Conservation (phyloP, 2,888 invertebrate species). For the Drosophila fulvimacula region DNA sequence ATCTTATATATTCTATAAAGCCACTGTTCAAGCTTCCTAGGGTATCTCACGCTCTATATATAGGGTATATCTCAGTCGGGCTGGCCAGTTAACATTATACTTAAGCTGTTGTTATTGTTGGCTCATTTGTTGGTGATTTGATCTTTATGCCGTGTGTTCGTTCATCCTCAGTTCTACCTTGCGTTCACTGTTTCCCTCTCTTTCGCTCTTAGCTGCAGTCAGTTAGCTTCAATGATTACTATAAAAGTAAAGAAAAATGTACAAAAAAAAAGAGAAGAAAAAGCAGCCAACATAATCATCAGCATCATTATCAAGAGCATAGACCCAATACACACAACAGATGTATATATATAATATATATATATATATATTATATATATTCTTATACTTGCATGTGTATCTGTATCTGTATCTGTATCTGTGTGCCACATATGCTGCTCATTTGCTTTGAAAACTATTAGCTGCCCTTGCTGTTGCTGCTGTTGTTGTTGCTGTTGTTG, state of each 20-base stretch:
- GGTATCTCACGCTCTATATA: too few relatives aligned
- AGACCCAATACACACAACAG: slow-evolving; percentile 21
- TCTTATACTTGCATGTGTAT: slow-evolving; percentile 8
- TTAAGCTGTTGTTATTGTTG: slow-evolving; percentile 31
- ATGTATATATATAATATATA: slow-evolving; percentile 9
- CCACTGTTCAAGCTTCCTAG: too few relatives aligned
- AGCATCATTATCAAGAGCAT: slow-evolving; percentile 55
- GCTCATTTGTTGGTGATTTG: slow-evolving; percentile 77
- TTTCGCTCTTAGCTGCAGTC: slow-evolving; percentile 18
- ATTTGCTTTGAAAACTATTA: slow-evolving; percentile 79
- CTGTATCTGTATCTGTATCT: slow-evolving; percentile 21
- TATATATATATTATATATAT: slow-evolving; percentile 8
- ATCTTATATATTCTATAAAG: too few relatives aligned
- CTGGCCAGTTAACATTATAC: neutral
- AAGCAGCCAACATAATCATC: slow-evolving; percentile 69
- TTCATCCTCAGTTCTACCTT: slow-evolving; percentile 29
- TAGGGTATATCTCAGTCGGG: slow-evolving; percentile 7
- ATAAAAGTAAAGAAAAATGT: slow-evolving; percentile 56
- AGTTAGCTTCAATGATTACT: slow-evolving; percentile 75
- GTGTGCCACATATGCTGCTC: slow-evolving; percentile 77
- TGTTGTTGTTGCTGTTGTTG: slow-evolving; percentile 10
- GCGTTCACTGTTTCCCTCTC: neutral
- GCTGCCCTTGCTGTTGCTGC: slow-evolving; percentile 59
- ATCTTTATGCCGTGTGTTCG: slow-evolving; percentile 63
- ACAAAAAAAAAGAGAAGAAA: slow-evolving; percentile 9